Evolutionary conservation across 1,140 invertebrate species (phyloP), one percentile per base, ranked within the genome.

Genomic region (Trissolcus basalis): DNA sequence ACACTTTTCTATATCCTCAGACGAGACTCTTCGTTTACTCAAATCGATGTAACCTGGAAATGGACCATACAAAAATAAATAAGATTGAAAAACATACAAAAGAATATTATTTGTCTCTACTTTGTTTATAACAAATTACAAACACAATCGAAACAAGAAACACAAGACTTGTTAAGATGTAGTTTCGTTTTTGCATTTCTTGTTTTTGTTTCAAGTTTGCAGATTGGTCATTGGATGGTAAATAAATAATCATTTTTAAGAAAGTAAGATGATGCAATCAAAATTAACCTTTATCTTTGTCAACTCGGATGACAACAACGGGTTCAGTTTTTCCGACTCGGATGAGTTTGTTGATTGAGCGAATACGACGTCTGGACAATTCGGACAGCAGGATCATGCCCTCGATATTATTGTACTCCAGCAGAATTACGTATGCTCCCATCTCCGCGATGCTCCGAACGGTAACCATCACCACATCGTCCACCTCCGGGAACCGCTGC

Each of bases 391-490:
- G 89, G 65, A 97, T 97, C 96, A 97, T 97, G 79, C 98, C 98
- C 89, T 99, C 98, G 72, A 98, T 99, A 82, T 99, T 98, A 87
- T 99, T 99, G 85, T 99, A 99, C 89, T 99, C 98, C 53, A 99
- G 89, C 50, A 99, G 89, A 87, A 98, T 95, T 3, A 99, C 98
- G 88, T 99, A 99, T 5, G 98, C 98, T 64, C 98, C 98, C 98
- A 99, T 99, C 90, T 99, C 98, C 35, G 97, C 98, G 80, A 99
- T 99, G 73, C 96, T 96, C n/a, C 96, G 91, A 0, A 99, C 98
- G 87, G 98, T 99, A 4, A 99, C 98, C 97, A 99, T 98, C 9
- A 99, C 98, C 35, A 99, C 97, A 93, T 99, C 98, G 81, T 99
- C 98, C 35, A 98, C 92, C 87, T 99, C 98, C 0, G 98, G 98